phyloP scores from a whole-genome alignment of 64 coral and sea anemone genomes.

The Montipora capricornis region DNA sequence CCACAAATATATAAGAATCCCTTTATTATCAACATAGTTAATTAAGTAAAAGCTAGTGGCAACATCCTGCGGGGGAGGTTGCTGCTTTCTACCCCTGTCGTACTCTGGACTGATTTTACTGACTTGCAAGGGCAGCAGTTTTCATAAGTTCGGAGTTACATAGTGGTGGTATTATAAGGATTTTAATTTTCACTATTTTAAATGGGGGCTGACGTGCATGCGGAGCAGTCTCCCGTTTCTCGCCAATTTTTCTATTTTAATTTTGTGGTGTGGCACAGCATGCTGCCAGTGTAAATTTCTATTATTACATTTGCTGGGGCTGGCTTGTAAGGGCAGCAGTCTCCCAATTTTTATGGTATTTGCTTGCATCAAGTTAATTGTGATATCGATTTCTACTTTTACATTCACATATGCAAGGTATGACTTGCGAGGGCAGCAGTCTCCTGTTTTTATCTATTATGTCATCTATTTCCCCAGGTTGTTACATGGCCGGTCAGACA shows the following conservation, averaged over 20 bases:
- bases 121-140: conserved; percentile 40
- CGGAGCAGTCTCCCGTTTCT: background rate
- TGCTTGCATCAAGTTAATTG: no score
- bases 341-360: background rate
- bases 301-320: background rate
- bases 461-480: background rate
- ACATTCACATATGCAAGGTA: no score
- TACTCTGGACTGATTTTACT: background rate
- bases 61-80: conserved; percentile 9
- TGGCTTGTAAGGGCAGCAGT: conserved; percentile 12
- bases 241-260: background rate
- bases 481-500: background rate
- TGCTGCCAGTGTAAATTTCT: background rate
- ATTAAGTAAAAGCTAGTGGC: background rate
- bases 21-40: background rate
- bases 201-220: conserved; percentile 2
- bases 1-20: conserved; percentile 39
- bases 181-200: background rate
- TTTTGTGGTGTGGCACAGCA: background rate
- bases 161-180: background rate
- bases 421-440: conserved; percentile 6
- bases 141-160: background rate
- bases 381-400: no score
- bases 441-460: background rate
- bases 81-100: background rate